Evolutionary conservation across 2,797 vertebrate species (phyloP).

Genomic region (Coendou prehensilis): DNA sequence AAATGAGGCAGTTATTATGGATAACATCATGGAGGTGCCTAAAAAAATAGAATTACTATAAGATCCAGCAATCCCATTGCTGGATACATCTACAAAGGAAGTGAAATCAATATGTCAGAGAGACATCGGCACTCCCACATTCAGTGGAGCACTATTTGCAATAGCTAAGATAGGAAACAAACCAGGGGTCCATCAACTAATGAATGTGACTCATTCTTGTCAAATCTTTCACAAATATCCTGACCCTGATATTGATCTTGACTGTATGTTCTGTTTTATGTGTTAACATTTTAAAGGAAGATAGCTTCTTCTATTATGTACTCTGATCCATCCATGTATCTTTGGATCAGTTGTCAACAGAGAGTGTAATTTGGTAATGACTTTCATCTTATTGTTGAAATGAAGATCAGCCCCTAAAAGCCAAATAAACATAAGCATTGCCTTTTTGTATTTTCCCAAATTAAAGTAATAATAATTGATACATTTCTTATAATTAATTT

Average conservation of each 20-base stretch:
- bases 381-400: neutral
- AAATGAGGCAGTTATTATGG: neutral
- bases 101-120: neutral
- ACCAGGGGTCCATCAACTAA: fast-evolving
- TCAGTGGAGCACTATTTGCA: too few species aligned
- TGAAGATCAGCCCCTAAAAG: neutral
- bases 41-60: neutral
- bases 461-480: neutral
- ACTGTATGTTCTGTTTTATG: neutral
- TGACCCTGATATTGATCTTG: neutral
- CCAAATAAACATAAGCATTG: neutral
- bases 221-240: neutral
- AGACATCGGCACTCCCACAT: neutral
- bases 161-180: neutral
- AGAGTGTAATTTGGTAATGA: neutral
- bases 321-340: neutral
- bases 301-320: neutral
- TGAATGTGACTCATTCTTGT: neutral
- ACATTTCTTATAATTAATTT: neutral
- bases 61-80: neutral
- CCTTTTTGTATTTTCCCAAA: neutral
- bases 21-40: neutral
- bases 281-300: neutral
- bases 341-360: neutral
- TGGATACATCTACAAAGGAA: neutral